Conservation (phyloP, 2,888 invertebrate genomes). For the Nudaria mundana region DNA sequence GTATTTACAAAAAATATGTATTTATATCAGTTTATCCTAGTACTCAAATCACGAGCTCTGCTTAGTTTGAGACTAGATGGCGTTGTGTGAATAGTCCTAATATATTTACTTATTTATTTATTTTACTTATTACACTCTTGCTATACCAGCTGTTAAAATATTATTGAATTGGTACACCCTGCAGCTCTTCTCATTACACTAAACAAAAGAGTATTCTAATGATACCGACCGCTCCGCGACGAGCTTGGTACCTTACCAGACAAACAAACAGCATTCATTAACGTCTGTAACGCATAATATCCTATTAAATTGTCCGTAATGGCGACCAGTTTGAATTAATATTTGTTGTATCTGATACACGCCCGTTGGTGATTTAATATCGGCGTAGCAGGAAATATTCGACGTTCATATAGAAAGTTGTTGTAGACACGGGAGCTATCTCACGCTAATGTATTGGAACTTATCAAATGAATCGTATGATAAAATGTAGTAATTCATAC, state of each 20-base stretch:
- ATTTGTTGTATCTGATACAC: slow-evolving; percentile 37
- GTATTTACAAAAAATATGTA: too few species aligned
- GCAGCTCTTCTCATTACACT: slow-evolving; percentile 1
- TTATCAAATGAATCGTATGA: too few species aligned
- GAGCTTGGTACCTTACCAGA: slow-evolving; percentile 1
- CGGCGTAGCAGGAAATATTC: slow-evolving; percentile 27
- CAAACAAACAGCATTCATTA: slow-evolving; percentile 14
- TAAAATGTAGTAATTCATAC: too few species aligned
- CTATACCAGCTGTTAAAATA: too few species aligned
- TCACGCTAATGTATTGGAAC: slow-evolving; percentile 1
- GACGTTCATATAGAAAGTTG: slow-evolving; percentile 41
- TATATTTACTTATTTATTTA: too few species aligned
- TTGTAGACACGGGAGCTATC: slow-evolving; percentile 2
- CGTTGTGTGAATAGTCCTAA: too few species aligned
- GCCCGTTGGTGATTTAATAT: slow-evolving; percentile 45
- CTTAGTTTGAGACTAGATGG: too few species aligned
- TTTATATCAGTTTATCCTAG: too few species aligned
- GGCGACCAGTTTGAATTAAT: slow-evolving; percentile 53
- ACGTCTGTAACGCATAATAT: slow-evolving; percentile 35
- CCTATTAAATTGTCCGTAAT: slow-evolving; percentile 40
- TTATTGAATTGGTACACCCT: neutral
- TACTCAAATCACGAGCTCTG: too few species aligned
- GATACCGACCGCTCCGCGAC: neutral
- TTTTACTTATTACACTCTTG: too few species aligned
- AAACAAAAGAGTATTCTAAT: neutral